These are phyloP conservation scores for Dromiciops gliroides DNA, from an alignment of 2,113 vertebrate genomes.

Conservation along the genomic window DNA sequence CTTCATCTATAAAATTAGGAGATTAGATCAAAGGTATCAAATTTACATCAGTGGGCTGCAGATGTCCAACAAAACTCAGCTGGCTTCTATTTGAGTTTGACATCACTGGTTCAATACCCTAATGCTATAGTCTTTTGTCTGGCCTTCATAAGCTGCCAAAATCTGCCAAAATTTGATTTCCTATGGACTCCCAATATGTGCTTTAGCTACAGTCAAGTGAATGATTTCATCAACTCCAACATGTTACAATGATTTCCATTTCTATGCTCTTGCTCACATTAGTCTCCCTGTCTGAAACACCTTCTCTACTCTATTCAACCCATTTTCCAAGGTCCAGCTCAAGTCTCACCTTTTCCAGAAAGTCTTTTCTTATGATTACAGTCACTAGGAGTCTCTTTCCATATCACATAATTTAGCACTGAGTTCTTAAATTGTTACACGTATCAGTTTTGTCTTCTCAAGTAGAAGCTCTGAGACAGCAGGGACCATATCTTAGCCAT, in stretches of 20 bases:
- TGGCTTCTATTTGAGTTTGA: not conserved
- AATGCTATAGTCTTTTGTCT: not conserved
- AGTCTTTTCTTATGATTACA: not conserved
- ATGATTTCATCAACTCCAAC: not conserved
- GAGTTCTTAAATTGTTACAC: slow-evolving; percentile 26
- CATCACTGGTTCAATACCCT: not conserved
- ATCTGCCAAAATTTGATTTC: not conserved
- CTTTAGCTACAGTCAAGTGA: not conserved
- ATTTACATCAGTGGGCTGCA: not conserved
- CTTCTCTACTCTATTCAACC: not conserved
- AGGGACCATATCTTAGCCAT: slow-evolving; percentile 19
- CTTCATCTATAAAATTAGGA: not conserved
- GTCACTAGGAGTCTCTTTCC: not conserved
- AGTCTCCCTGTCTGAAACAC: not conserved
- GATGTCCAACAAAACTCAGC: not conserved
- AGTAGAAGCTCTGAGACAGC: slow-evolving; percentile 14
- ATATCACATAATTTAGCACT: not conserved
- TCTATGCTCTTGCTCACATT: not conserved
- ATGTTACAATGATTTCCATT: not conserved
- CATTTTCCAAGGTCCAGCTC: not conserved
- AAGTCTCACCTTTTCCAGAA: not conserved
- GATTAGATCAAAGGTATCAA: not conserved
- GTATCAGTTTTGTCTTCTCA: not conserved
- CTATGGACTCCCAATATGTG: not conserved
- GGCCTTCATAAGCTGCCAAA: not conserved